Evolutionary conservation across 2,797 vertebrate genomes (phyloP).

Genomic region (Gorsachius magnificus): DNA sequence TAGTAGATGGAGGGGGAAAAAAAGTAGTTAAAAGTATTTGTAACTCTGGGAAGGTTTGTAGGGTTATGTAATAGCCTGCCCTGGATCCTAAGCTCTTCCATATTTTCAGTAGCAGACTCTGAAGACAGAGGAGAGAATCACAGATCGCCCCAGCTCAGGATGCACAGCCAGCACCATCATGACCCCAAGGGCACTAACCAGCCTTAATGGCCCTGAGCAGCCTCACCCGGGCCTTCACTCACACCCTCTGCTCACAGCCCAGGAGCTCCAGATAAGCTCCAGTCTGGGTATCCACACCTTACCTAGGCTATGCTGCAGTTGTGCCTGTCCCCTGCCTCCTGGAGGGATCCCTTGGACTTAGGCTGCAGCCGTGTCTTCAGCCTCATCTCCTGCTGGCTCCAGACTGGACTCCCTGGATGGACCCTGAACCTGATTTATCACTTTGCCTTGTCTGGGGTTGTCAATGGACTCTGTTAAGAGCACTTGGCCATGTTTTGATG

Average conservation of each 20-base stretch:
- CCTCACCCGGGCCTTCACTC: background rate
- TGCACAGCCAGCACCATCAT: background rate
- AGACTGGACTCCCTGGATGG: background rate
- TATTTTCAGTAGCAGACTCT: background rate
- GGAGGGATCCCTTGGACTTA: no score
- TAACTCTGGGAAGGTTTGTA: background rate
- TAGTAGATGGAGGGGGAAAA: background rate
- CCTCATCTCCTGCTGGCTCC: background rate
- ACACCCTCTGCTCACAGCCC: background rate
- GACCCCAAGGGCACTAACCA: background rate
- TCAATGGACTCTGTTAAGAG: background rate
- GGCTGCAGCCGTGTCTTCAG: background rate
- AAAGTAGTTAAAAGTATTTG: background rate
- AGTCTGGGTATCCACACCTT: rapidly evolving
- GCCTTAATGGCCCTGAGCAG: background rate
- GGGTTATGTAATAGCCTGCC: background rate
- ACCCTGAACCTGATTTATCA: background rate
- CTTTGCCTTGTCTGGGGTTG: background rate
- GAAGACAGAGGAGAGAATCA: background rate
- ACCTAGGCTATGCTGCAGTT: background rate
- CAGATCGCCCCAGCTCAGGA: background rate
- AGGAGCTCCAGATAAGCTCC: background rate
- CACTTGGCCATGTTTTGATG: background rate
- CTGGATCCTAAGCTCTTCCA: background rate
- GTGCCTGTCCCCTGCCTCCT: background rate